A percentile compares a stretch with the other conserved stretches of the same genome.
Conservation (phyloP, 2,888 invertebrate genomes). For the Lasioglossum morio region DNA sequence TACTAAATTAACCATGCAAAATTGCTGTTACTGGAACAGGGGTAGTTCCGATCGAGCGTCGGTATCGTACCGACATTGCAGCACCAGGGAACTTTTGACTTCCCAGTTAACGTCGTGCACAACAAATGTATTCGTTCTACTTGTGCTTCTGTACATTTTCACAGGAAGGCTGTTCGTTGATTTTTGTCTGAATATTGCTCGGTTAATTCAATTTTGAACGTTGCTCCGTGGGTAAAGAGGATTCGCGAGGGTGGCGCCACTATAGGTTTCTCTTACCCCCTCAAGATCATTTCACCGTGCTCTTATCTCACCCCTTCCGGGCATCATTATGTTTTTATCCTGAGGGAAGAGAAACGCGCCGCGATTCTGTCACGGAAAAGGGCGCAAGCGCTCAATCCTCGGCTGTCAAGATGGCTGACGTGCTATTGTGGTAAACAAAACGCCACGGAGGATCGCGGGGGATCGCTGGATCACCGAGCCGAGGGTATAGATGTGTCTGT, state of each 20-base stretch:
- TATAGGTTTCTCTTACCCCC: background rate
- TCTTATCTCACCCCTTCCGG: constrained; percentile 17
- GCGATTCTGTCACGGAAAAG: constrained; percentile 48
- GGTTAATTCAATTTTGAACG: background rate
- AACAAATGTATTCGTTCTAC: background rate
- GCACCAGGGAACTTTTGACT: too few relatives aligned
- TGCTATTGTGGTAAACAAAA: constrained; percentile 72
- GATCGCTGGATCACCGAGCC: constrained; percentile 38
- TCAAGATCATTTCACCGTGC: background rate
- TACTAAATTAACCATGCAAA: background rate
- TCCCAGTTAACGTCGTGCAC: background rate
- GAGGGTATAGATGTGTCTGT: constrained; percentile 50
- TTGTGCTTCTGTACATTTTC: background rate
- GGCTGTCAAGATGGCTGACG: constrained; percentile 73
- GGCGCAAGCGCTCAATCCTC: constrained; percentile 66
- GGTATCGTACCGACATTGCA: constrained; percentile 9
- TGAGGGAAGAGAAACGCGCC: constrained; percentile 60
- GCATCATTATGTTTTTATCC: constrained; percentile 53
- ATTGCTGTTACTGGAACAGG: background rate
- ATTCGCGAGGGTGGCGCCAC: constrained; percentile 41
- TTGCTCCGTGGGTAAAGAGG: background rate
- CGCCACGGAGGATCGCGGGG: constrained; percentile 58
- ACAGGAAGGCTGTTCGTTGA: background rate
- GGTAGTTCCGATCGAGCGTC: background rate
- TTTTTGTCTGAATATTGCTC: background rate